Conservation (phyloP, 2,797 vertebrate genomes). For the Diplodus puntazzo region DNA sequence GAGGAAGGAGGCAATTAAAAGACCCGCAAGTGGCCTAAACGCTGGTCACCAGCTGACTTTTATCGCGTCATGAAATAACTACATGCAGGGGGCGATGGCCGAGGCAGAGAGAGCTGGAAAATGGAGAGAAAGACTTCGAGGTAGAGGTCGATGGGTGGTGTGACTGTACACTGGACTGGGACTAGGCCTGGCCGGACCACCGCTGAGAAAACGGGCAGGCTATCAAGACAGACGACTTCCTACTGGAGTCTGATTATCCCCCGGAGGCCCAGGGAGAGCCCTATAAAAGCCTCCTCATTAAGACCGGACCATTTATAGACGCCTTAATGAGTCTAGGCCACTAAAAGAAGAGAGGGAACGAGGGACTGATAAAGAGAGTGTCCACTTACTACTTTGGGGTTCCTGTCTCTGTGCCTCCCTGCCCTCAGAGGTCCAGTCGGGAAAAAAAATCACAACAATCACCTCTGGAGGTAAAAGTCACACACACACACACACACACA, state of each 20-base stretch:
- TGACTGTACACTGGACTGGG: constrained; percentile 56
- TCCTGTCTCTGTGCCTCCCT: constrained; percentile 71
- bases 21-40: constrained; percentile 88
- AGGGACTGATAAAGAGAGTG: constrained; percentile 73
- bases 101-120: constrained; percentile 42
- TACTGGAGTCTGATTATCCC: constrained; percentile 89
- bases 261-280: constrained; percentile 76
- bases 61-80: constrained; percentile 90
- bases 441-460: constrained; percentile 25
- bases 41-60: constrained; percentile 90
- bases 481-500: too few species aligned
- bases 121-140: constrained; percentile 22
- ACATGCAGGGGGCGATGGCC: constrained; percentile 87
- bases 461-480: constrained; percentile 10
- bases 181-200: constrained; percentile 89
- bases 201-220: constrained; percentile 90
- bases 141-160: constrained; percentile 35
- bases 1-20: constrained; percentile 95
- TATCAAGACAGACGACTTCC: constrained; percentile 97
- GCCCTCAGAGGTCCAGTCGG: constrained; percentile 49
- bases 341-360: constrained; percentile 78
- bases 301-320: constrained; percentile 82
- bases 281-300: constrained; percentile 87
- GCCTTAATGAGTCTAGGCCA: constrained; percentile 85
- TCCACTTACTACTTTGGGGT: constrained; percentile 73